Evolutionary conservation across 2,888 invertebrate genomes (phyloP).

Genomic region (Asteroscopus sphinx): DNA sequence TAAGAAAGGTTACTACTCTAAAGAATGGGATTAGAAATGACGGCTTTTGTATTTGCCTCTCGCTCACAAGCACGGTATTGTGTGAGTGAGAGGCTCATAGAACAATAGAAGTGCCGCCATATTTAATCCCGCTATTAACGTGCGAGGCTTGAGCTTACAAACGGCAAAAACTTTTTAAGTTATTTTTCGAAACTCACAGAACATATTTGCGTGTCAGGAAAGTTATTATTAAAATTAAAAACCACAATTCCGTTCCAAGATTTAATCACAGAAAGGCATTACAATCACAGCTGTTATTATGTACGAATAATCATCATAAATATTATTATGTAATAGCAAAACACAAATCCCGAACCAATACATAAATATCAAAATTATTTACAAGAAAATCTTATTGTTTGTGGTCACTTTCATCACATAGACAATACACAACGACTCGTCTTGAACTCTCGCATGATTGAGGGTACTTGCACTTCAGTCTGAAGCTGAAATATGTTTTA

Average conservation of each 20-base stretch:
- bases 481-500: slow-evolving; percentile 37
- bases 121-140: too few relatives aligned
- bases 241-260: slow-evolving; percentile 53
- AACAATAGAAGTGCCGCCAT: too few relatives aligned
- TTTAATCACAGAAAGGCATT: slow-evolving; percentile 69
- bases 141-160: too few relatives aligned
- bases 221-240: not conserved
- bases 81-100: too few relatives aligned
- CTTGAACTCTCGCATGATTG: slow-evolving; percentile 8
- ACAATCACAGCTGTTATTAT: slow-evolving; percentile 70
- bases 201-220: too few relatives aligned
- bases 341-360: slow-evolving; percentile 25
- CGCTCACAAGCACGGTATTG: too few relatives aligned
- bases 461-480: slow-evolving; percentile 27
- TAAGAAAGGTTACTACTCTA: too few relatives aligned
- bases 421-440: slow-evolving; percentile 5
- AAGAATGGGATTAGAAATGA: too few relatives aligned
- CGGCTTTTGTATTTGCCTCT: too few relatives aligned
- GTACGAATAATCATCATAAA: slow-evolving; percentile 35
- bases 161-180: too few relatives aligned
- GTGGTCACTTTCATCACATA: not conserved
- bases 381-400: slow-evolving; percentile 8
- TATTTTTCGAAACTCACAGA: too few relatives aligned
- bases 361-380: slow-evolving; percentile 11
- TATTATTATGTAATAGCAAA: slow-evolving; percentile 8